phyloP scores from a whole-genome alignment of 2,888 invertebrate genomes.

The Acanthosepion pharaonis region DNA sequence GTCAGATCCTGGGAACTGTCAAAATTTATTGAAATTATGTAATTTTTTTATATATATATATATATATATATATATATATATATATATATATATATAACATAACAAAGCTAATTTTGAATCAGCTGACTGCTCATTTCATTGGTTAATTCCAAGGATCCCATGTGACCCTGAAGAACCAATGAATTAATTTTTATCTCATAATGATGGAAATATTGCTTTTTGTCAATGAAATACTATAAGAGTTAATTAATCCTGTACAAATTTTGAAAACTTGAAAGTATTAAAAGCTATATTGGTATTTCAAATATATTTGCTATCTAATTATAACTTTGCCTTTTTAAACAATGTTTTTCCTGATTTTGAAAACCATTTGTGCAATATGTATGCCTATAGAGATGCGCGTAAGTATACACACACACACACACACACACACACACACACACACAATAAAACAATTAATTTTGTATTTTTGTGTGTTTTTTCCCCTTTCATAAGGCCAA shows the following conservation, averaged over 20 bases:
- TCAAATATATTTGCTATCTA: slow-evolving; percentile 22
- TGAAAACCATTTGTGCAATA: neutral
- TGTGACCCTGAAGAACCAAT: neutral
- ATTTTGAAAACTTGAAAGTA: neutral
- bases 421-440: neutral
- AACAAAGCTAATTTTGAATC: neutral
- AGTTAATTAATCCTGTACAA: neutral
- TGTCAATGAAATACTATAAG: neutral
- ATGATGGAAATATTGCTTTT: slow-evolving; percentile 1
- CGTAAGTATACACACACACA: neutral
- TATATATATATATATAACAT: neutral
- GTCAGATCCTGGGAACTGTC: no score
- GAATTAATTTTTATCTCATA: neutral
- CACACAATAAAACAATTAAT: neutral
- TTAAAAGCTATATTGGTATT: neutral
- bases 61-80: no score
- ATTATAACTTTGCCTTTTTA: neutral
- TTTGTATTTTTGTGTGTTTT: neutral
- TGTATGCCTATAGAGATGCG: neutral
- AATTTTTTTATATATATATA: neutral
- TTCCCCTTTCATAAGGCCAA: neutral
- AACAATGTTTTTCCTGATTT: neutral
- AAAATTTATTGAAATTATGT: neutral
- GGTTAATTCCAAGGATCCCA: neutral
- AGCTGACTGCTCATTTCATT: neutral